phyloP scores from a whole-genome alignment of 2,797 vertebrate genomes.

The Lacerta viridis region DNA sequence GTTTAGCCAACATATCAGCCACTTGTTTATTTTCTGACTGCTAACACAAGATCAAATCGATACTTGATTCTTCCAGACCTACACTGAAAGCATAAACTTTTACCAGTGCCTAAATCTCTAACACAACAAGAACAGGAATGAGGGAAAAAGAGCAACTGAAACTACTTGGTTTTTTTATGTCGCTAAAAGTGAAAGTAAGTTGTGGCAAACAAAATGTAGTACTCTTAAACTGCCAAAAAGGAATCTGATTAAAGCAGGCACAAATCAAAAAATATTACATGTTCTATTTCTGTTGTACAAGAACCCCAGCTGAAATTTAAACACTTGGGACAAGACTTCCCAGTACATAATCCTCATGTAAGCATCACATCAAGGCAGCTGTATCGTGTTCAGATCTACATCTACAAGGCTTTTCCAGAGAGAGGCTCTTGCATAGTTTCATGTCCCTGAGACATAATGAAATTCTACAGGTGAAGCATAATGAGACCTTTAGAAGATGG shows the following conservation, averaged over 20 bases:
- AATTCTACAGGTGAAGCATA: neutral
- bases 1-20: too few relatives aligned
- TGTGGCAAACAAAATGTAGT: rapidly evolving
- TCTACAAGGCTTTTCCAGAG: neutral
- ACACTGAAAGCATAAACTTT: neutral
- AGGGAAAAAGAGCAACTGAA: neutral
- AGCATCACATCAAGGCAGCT: neutral
- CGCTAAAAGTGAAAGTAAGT: neutral
- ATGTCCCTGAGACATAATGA: neutral
- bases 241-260: neutral
- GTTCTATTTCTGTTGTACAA: neutral
- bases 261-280: neutral
- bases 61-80: neutral
- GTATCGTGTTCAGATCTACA: neutral
- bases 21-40: too few relatives aligned
- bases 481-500: neutral
- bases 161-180: rapidly evolving
- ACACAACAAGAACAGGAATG: neutral
- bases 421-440: neutral
- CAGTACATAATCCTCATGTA: rapidly evolving
- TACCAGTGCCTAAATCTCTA: rapidly evolving
- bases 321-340: neutral
- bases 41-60: neutral
- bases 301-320: neutral
- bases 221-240: rapidly evolving